These are phyloP conservation scores for Synergus umbraculus DNA, from an alignment of 2,888 invertebrate species.

Conservation along the genomic window DNA sequence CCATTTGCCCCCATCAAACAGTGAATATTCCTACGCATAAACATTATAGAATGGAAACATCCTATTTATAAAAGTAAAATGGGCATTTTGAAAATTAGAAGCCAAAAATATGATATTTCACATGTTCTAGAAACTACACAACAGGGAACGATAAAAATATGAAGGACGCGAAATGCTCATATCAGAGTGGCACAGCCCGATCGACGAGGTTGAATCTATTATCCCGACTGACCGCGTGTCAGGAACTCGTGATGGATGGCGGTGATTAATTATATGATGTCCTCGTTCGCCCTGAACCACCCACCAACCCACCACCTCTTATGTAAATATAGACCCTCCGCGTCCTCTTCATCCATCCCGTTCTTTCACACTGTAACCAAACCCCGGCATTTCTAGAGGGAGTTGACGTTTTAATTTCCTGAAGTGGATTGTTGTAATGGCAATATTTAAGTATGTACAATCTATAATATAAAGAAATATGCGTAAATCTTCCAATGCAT, in stretches of 20 bases:
- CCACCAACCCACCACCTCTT: slow-evolving; percentile 39
- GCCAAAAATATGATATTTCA: neutral
- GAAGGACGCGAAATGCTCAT: slow-evolving; percentile 24
- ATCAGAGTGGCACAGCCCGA: slow-evolving; percentile 36
- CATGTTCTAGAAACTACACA: neutral
- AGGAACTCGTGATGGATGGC: slow-evolving; percentile 70
- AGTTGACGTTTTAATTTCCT: slow-evolving; percentile 4
- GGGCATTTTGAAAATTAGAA: neutral
- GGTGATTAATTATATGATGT: slow-evolving; percentile 74
- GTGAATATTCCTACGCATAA: neutral
- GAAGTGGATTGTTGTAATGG: neutral
- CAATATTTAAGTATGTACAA: too few relatives aligned
- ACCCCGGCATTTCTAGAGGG: neutral
- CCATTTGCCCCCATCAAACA: slow-evolving; percentile 5
- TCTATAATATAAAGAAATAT: neutral
- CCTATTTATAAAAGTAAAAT: neutral
- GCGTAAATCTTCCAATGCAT: neutral
- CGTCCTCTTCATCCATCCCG: slow-evolving; percentile 14
- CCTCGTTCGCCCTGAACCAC: slow-evolving; percentile 47
- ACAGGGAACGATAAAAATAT: neutral
- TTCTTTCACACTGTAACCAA: slow-evolving; percentile 8
- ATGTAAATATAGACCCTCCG: slow-evolving; percentile 43
- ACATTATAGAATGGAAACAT: too few relatives aligned
- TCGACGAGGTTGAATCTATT: slow-evolving; percentile 60
- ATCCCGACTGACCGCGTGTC: slow-evolving; percentile 68